Evolutionary conservation across 2,113 vertebrate species (phyloP).

Genomic region (Xiphophorus couchianus): DNA sequence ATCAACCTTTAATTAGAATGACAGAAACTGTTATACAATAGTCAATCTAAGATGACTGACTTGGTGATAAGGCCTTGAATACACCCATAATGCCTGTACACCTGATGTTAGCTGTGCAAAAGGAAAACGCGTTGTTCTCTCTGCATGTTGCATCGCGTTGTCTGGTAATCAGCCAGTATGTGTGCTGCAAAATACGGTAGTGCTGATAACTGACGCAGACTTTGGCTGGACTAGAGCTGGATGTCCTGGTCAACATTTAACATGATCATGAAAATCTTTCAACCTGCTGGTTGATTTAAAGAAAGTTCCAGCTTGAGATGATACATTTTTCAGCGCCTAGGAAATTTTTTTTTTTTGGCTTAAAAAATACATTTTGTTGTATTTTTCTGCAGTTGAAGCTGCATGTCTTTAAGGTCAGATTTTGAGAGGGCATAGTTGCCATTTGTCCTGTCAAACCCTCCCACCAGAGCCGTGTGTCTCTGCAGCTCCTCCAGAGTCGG

Average conservation of each 20-base stretch:
- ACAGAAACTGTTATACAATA: background rate
- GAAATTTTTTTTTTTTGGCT: background rate
- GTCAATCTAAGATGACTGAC: background rate
- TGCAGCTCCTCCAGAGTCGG: too few relatives aligned
- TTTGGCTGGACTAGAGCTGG: conserved; percentile 11
- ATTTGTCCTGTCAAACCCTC: too few relatives aligned
- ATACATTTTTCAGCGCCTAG: background rate
- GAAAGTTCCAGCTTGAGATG: background rate
- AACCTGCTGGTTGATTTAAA: background rate
- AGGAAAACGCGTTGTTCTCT: background rate
- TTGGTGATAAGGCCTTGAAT: background rate
- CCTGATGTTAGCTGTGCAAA: too few relatives aligned
- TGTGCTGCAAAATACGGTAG: conserved; percentile 6
- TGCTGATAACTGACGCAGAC: background rate
- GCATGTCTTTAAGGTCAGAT: background rate
- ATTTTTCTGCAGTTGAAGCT: background rate
- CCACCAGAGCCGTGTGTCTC: too few relatives aligned
- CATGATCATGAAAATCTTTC: background rate
- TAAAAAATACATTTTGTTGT: background rate
- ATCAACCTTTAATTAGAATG: background rate
- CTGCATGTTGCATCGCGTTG: background rate
- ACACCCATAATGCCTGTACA: too few relatives aligned
- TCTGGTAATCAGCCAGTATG: background rate
- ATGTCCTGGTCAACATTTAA: conserved; percentile 5
- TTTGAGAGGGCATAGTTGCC: too few relatives aligned